Base-by-base conservation (phyloP, 2,113 vertebrate genomes). In the Alouatta palliata region DNA sequence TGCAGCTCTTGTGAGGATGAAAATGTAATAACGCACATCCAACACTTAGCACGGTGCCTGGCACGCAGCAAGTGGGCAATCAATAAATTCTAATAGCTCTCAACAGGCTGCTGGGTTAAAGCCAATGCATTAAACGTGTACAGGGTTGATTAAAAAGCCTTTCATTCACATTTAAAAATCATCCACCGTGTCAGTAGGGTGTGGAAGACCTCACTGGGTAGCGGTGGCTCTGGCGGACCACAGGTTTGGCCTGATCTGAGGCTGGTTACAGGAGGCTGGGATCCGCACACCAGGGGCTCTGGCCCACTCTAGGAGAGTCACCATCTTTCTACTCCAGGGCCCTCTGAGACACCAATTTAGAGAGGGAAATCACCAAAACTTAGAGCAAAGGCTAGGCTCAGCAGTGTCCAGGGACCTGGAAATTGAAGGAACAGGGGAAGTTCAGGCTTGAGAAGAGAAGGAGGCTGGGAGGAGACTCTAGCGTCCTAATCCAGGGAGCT, bases 41-140 rank as follows among this genome's bases (percentile, higher is more conserved):
- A 23, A 20, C 66, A 82, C 68, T 84, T 49, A 91, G 83, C 71
- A 54, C 2, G 3, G 43, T 45, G 52, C 40, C 75, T 70, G 73
- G 89, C 10, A 20, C 2, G 5, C 8, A 7, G 47, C 5, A 56
- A 77, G 37, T 6, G 10, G 19, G 0, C 27, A 43, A 75, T 86
- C 79, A 35, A 52, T 56, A 80, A 79, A n/a, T 23, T 49, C 47
- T 40, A 64, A 75, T 68, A 47, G 58, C 49, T 27, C 66, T 88
- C 77, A 71, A 43, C 30, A 81, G 92, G 64, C 71, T 81, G 35
- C 49, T 82, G n/a, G 79, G 92, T 37, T 56, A 64, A 64, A 91
- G 73, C 91, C 83, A 94, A 49, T 43, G 32, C 95, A 87, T 58
- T 52, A 75, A 93, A 86, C 54, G 47, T 23, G 54, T 64, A 8